phyloP scores from a whole-genome alignment of 2,888 invertebrate genomes.

The Drosophila buzzatii region DNA sequence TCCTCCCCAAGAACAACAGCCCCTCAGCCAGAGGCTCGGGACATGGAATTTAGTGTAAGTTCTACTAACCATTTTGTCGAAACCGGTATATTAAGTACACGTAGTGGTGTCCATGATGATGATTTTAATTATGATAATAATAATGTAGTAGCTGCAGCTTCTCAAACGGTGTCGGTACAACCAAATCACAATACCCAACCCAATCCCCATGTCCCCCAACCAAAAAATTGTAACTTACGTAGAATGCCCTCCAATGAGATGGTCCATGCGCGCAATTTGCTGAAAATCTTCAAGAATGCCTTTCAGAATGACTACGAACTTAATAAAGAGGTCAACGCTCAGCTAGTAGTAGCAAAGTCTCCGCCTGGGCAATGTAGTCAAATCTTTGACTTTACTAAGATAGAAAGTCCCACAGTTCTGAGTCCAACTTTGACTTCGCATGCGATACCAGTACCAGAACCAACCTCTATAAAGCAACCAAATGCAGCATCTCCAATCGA shows the following conservation, averaged over 20 bases:
- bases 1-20: slow-evolving; percentile 16
- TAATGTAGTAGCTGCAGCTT: slow-evolving; percentile 69
- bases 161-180: slow-evolving; percentile 58
- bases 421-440: not conserved
- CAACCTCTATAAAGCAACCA: not conserved
- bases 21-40: slow-evolving; percentile 54
- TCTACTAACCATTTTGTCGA: slow-evolving; percentile 81
- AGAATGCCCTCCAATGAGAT: slow-evolving; percentile 83
- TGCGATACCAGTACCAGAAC: not conserved
- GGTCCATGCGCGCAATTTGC: slow-evolving; percentile 82
- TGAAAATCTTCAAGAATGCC: slow-evolving; percentile 84
- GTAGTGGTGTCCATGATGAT: slow-evolving; percentile 55
- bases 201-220: slow-evolving; percentile 11
- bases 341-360: slow-evolving; percentile 11
- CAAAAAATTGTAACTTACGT: slow-evolving; percentile 67
- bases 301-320: slow-evolving; percentile 81
- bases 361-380: slow-evolving; percentile 61
- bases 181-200: slow-evolving; percentile 22
- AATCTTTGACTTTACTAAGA: slow-evolving; percentile 68
- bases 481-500: slow-evolving; percentile 9
- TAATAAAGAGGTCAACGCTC: slow-evolving; percentile 62
- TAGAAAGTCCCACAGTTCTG: slow-evolving; percentile 3
- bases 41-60: slow-evolving; percentile 85
- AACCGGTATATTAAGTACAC: slow-evolving; percentile 63
- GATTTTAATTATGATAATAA: slow-evolving; percentile 14